Evolutionary conservation across 2,113 vertebrate species (phyloP), one percentile per base, ranked within the genome.

Genomic region (Lycocorax pyrrhopterus): DNA sequence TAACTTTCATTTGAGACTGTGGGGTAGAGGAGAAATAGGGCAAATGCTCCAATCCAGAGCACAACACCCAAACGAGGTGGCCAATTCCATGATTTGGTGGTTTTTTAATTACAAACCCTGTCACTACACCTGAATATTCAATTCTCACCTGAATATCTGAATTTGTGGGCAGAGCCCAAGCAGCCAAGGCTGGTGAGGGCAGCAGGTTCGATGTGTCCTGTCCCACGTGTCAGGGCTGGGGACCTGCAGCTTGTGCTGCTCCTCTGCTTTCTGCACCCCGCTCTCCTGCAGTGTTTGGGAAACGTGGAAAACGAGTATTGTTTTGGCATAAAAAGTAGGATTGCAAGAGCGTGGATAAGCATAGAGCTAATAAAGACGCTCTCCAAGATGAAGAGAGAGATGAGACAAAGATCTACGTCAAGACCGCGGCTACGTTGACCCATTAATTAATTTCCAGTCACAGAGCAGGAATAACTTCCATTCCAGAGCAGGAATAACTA

Each of bases 11-110:
- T 47, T 58, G 30, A 64, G 44, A 14, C 16, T 10, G 14, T n/a
- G 72, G 25, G 27, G 16, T 7, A 35, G 51, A 71, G 39, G 3
- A 91, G 39, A 18, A 41, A n/a, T 30, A 41, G 69, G 12, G 27
- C n/a, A 66, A 60, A 59, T n/a, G n/a, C 10, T 51, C 19, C 59
- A 35, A 17, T 7, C 26, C 67, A 30, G 12, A 8, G 5, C 0
- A 1, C 29, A 25, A 56, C 66, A 26, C 13, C 10, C 26, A 41
- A 49, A 44, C 0, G 0, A 53, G 32, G 39, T 0, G 0, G 4
- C 26, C 52, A 82, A 4, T 12, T 75, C 25, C 1, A 0, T 5
- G 9, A 10, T 43, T 47, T 44, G 30, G 9, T 60, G 13, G 2
- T 2, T 47, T 84, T 74, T 49, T 6, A 0, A 13, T 75, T 52